Percentiles rank a stretch among this genome's conserved stretches.
phyloP scores from a whole-genome alignment of 2,113 vertebrate species.

The Plectropomus leopardus region DNA sequence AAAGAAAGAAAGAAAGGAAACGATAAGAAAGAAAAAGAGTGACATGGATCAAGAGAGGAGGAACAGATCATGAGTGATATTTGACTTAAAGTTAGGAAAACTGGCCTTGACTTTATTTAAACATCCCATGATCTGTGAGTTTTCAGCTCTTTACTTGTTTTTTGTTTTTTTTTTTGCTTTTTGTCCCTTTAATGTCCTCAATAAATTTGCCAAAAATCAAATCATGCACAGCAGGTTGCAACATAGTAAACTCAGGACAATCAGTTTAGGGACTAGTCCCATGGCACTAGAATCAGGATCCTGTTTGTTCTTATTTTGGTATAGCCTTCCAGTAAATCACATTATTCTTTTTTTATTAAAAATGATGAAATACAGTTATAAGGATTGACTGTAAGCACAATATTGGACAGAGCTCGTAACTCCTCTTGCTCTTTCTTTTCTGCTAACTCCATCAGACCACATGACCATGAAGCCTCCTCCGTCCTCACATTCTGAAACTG shows the following conservation, averaged over 20 bases:
- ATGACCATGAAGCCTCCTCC: conserved; percentile 2
- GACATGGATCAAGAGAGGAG: too few species aligned
- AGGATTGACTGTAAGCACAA: too few species aligned
- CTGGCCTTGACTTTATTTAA: too few species aligned
- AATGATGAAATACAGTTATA: neutral
- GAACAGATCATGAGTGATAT: too few species aligned
- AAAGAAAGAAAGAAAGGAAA: too few species aligned
- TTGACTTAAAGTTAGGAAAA: too few species aligned
- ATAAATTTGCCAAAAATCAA: neutral
- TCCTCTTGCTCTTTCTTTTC: conserved; percentile 1
- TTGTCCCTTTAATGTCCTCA: neutral
- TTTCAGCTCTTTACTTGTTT: too few species aligned
- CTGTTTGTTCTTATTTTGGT: neutral
- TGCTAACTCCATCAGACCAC: conserved; percentile 4
- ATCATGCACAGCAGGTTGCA: neutral
- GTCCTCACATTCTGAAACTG: conserved; percentile 48
- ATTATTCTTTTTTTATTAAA: neutral
- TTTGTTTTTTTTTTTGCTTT: too few species aligned
- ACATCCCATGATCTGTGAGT: too few species aligned
- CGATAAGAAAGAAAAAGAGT: too few species aligned
- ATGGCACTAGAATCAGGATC: neutral
- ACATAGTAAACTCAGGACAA: neutral
- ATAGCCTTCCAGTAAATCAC: neutral
- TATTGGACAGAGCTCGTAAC: conserved; percentile 8
- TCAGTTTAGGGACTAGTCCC: neutral